phyloP scores from a whole-genome alignment of 2,888 invertebrate genomes.

The Melangyna quadrimaculata region DNA sequence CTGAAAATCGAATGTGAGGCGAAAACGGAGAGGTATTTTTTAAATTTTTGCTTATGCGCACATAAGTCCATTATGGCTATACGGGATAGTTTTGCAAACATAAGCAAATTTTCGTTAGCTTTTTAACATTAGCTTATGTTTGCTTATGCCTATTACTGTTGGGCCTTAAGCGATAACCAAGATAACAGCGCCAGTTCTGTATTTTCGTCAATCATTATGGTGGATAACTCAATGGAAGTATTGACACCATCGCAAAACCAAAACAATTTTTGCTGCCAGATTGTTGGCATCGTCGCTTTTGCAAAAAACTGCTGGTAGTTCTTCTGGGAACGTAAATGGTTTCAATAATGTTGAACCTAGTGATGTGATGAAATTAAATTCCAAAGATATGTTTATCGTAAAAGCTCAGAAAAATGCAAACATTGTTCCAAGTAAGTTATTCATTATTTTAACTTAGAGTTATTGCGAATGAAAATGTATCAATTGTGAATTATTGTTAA shows the following conservation, averaged over 20 bases:
- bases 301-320: conserved; percentile 62
- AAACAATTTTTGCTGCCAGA: conserved; percentile 73
- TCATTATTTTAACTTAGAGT: no score
- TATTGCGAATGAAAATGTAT: no score
- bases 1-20: no score
- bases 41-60: no score
- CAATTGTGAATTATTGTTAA: no score
- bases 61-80: no score
- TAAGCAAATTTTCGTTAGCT: no score
- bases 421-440: conserved; percentile 72
- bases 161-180: no score
- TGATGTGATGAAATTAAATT: conserved; percentile 54
- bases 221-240: conserved; percentile 65
- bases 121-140: no score
- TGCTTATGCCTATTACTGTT: no score
- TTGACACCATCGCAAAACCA: conserved; percentile 67
- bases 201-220: conserved; percentile 56
- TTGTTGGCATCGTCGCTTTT: conserved; percentile 72
- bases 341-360: conserved; percentile 30
- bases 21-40: no score
- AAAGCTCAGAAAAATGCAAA: conserved; percentile 74
- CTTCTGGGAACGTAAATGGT: conserved; percentile 41
- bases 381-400: conserved; percentile 73
- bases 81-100: no score
- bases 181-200: not conserved